These are phyloP conservation scores for Habrosyne pyritoides DNA, from an alignment of 2,888 invertebrate genomes.

Conservation along the genomic window DNA sequence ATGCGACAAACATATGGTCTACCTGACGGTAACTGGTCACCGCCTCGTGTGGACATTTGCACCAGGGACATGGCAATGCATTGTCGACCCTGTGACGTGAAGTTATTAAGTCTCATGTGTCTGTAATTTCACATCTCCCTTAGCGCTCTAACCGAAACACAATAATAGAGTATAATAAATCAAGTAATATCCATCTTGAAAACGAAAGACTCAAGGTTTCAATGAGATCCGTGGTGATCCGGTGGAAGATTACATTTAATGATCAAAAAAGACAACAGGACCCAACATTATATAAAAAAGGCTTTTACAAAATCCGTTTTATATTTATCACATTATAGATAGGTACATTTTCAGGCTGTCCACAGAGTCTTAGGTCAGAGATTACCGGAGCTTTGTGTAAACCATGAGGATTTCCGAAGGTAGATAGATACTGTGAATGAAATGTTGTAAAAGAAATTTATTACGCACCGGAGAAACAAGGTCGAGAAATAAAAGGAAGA, in stretches of 20 bases:
- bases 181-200: not conserved
- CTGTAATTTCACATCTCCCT: too few relatives aligned
- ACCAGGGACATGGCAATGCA: too few relatives aligned
- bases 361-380: conserved; percentile 23
- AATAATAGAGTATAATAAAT: too few relatives aligned
- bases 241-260: not conserved
- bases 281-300: not conserved
- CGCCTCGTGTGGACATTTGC: too few relatives aligned
- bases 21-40: too few relatives aligned
- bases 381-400: conserved; percentile 29
- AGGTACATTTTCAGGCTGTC: conserved; percentile 29
- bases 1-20: too few relatives aligned
- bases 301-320: conserved; percentile 14
- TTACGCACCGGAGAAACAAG: conserved; percentile 15
- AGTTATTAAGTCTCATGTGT: too few relatives aligned
- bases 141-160: too few relatives aligned
- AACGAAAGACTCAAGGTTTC: not conserved
- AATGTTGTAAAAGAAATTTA: conserved; percentile 27
- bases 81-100: too few relatives aligned
- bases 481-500: conserved; percentile 1
- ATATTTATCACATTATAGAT: conserved; percentile 27
- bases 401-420: conserved; percentile 29
- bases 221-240: not conserved
- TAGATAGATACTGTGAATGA: conserved; percentile 22
- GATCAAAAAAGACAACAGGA: not conserved